Base-by-base conservation (phyloP, 2,113 vertebrate species). In the Empidonax traillii region DNA sequence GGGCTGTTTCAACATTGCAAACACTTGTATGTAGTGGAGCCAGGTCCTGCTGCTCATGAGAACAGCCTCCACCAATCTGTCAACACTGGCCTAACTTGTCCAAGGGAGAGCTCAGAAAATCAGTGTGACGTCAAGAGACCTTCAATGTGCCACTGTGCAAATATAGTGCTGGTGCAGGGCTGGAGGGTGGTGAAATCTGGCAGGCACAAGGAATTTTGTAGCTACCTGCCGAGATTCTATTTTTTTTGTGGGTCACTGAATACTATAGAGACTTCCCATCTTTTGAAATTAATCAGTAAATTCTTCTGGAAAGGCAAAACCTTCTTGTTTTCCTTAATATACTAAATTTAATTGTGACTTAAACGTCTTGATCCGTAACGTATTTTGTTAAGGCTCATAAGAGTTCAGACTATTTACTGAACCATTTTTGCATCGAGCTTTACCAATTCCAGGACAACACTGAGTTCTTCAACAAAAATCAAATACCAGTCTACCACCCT, bases 1-100 rank as follows among this genome's bases (percentile, higher is more conserved):
- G 83, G 63, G 80, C 51, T 92, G 80, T 94, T 95, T 97, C 90
- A 90, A 89, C 76, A 94, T 1, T 75, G 86, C 85, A 93, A 90
- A 94, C 23, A 85, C 94, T 92, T 33, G 15, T n/a, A 41, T 30
- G 85, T 24, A 90, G 76, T 14, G 62, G 76, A 96, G 86, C 89
- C 86, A 71, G 79, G 84, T 90, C 76, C 51, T 67, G 86, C 9
- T 77, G 87, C 72, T 83, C 79, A 69, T 13, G 63, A 96, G 92
- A 95, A 90, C 79, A 86, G 79, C 83, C 68, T 88, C 83, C 44
- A 77, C 83, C 88, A 74, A 84, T 88, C 83, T 80, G 86, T 78
- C 94, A 95, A 77, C 86, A 81, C 83, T 24, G 44, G 67, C 69
- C 90, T 75, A 73, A 66, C 71, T 69, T 35, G 44, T 66, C 51